phyloP scores from a whole-genome alignment of 2,797 vertebrate species.

The Rachycentron canadum region DNA sequence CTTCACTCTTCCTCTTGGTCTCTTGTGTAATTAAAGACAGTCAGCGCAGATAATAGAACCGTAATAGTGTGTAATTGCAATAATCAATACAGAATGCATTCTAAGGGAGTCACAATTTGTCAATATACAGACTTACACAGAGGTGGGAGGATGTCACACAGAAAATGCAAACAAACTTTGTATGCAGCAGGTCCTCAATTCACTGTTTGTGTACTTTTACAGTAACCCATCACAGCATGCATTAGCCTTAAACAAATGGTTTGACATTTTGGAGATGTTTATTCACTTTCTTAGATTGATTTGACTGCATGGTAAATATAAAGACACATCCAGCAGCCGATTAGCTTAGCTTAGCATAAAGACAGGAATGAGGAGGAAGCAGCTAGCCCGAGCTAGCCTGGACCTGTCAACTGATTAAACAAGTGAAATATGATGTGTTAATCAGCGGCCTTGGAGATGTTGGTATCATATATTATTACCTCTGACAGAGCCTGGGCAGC shows the following conservation, averaged over 20 bases:
- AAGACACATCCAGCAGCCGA: not conserved
- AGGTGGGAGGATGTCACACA: slow-evolving; percentile 17
- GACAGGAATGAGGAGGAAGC: not conserved
- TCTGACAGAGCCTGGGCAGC: not conserved
- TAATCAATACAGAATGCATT: slow-evolving; percentile 80
- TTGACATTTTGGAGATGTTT: not conserved
- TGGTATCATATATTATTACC: not conserved
- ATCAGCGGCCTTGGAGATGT: not conserved
- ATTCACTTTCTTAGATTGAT: not conserved
- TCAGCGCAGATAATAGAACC: slow-evolving; percentile 77
- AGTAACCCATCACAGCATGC: too few species aligned
- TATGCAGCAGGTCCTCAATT: too few species aligned
- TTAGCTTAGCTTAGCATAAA: not conserved
- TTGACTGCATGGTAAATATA: not conserved
- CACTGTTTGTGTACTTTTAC: not conserved
- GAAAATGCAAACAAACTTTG: not conserved
- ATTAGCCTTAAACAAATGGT: not conserved
- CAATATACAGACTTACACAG: slow-evolving; percentile 36
- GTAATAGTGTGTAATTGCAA: slow-evolving; percentile 81
- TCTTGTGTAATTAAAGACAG: slow-evolving; percentile 83
- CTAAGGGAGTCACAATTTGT: slow-evolving; percentile 57
- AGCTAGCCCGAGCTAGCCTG: not conserved
- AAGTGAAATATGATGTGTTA: not conserved
- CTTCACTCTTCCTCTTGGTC: slow-evolving; percentile 59
- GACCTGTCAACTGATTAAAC: too few species aligned